These are phyloP conservation scores for Meghimatium bilineatum DNA, from an alignment of 2,888 invertebrate species.

Conservation along the genomic window DNA sequence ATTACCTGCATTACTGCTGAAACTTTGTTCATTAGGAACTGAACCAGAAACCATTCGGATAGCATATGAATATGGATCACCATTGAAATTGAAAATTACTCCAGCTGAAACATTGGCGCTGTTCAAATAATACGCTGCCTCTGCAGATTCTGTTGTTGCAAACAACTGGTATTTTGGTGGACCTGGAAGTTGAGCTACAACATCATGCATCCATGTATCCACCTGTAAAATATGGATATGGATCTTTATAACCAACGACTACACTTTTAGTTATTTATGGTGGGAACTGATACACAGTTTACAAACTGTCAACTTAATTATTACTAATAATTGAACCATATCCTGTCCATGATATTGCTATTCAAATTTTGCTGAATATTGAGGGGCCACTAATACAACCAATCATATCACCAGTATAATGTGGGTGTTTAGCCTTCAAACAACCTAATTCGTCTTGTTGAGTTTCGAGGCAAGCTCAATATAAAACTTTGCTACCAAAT, in stretches of 20 bases:
- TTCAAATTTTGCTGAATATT: too few species aligned
- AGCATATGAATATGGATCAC: slow-evolving; percentile 56
- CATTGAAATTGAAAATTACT: slow-evolving; percentile 77
- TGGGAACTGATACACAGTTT: too few species aligned
- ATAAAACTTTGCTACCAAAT: too few species aligned
- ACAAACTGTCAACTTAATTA: too few species aligned
- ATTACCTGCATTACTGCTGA: background rate
- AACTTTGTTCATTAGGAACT: slow-evolving; percentile 50
- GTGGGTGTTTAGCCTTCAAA: too few species aligned
- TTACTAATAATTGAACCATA: too few species aligned
- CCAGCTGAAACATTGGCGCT: slow-evolving; percentile 81
- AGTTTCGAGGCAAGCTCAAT: too few species aligned
- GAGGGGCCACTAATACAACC: too few species aligned
- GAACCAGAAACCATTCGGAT: slow-evolving; percentile 55
- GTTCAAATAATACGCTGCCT: slow-evolving; percentile 84
- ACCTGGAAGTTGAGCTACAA: slow-evolving; percentile 19
- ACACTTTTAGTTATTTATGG: too few species aligned
- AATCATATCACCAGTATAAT: too few species aligned
- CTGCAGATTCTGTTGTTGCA: slow-evolving; percentile 83
- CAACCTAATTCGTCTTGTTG: too few species aligned
- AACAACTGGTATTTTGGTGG: slow-evolving; percentile 81
- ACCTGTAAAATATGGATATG: slow-evolving; percentile 17
- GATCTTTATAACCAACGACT: background rate
- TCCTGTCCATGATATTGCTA: too few species aligned
- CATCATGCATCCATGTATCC: slow-evolving; percentile 25